phyloP scores from a whole-genome alignment of 2,113 vertebrate species.

The Hydrochoerus hydrochaeris region DNA sequence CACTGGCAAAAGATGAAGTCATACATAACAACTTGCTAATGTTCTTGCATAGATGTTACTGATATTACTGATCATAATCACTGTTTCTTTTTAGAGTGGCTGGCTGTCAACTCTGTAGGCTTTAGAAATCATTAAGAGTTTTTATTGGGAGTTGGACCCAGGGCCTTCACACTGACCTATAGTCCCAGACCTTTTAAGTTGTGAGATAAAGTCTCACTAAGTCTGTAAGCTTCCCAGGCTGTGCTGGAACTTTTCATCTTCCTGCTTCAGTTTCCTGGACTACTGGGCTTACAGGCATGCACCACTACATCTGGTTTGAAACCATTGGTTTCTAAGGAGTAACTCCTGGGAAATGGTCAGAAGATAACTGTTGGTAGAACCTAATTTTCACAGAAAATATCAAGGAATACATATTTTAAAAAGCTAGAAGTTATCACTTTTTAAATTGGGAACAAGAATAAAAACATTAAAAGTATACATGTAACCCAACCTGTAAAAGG shows the following conservation, averaged over 20 bases:
- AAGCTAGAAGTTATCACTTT: neutral
- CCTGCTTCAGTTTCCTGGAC: neutral
- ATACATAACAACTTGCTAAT: neutral
- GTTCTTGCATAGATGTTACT: neutral
- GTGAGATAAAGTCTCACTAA: neutral
- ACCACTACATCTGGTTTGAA: neutral
- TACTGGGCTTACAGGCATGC: neutral
- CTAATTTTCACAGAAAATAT: conserved; percentile 45
- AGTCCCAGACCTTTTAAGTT: neutral
- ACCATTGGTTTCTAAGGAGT: neutral
- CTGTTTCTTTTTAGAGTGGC: neutral
- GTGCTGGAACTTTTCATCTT: neutral
- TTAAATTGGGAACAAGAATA: conserved; percentile 4
- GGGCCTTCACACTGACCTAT: neutral
- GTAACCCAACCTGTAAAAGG: neutral
- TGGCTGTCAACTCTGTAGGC: neutral
- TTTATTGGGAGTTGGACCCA: neutral
- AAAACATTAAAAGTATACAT: conserved; percentile 38
- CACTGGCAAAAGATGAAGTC: neutral
- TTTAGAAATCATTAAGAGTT: neutral
- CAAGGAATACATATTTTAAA: neutral
- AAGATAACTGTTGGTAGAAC: neutral
- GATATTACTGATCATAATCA: neutral
- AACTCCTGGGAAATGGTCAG: neutral
- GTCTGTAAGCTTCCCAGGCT: neutral